Percentiles rank a stretch among this genome's conserved stretches.
Evolutionary conservation across 2,113 vertebrate species (phyloP).

Genomic region (Poecilia latipinna): DNA sequence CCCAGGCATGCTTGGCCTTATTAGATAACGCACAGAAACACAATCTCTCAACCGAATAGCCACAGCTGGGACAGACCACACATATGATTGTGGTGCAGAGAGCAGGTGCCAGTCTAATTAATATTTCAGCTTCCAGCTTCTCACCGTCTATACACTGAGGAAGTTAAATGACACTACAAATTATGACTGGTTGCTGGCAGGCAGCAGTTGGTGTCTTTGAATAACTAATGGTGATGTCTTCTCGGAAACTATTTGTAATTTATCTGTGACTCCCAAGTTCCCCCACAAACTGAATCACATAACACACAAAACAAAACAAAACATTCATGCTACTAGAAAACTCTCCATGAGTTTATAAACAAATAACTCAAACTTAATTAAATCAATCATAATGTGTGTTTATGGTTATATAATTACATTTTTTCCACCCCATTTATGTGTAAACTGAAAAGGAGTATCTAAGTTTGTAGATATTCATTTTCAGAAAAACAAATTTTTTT

Average conservation of each 20-base stretch:
- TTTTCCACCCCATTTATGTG: neutral
- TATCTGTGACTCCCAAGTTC: neutral
- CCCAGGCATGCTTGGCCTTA: slow-evolving; percentile 21
- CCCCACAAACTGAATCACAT: neutral
- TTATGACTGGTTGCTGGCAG: neutral
- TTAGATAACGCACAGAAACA: slow-evolving; percentile 36
- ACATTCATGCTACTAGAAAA: neutral
- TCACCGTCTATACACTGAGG: slow-evolving; percentile 40
- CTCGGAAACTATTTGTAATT: neutral
- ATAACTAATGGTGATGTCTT: slow-evolving; percentile 1
- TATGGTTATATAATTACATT: neutral
- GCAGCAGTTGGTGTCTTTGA: neutral
- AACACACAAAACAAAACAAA: neutral
- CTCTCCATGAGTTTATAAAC: neutral
- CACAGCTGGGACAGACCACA: slow-evolving; percentile 46
- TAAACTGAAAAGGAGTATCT: neutral
- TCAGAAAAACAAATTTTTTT: neutral
- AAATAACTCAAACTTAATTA: neutral
- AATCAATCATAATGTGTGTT: neutral
- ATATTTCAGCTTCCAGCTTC: slow-evolving; percentile 57
- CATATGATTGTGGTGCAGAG: slow-evolving; percentile 34
- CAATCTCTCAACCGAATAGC: slow-evolving; percentile 31
- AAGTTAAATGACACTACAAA: slow-evolving; percentile 21
- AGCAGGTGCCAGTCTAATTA: slow-evolving; percentile 46
- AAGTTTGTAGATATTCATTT: neutral